Evolutionary conservation across 2,113 vertebrate species (phyloP), one percentile per base, ranked within the genome.

Genomic region (Dermatemys mawii): DNA sequence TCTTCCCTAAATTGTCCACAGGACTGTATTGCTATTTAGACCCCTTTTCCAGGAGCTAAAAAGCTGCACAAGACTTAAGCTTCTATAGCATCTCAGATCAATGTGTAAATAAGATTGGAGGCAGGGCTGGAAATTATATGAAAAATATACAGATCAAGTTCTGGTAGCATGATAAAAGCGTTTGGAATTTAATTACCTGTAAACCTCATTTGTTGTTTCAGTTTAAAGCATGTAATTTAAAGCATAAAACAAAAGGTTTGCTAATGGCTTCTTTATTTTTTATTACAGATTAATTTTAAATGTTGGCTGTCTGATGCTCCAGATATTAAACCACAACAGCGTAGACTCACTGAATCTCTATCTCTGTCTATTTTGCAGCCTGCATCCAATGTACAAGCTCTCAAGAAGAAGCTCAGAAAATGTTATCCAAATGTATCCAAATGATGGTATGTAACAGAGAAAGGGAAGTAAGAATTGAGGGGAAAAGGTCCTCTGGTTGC

Each of bases 161-260:
- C 3, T 80, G 44, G 17, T 84, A 67, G 8, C 84, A 73, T 41
- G 10, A 83, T 75, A 92, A 51, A 95, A 22, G 12, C 9, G 75
- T 90, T 94, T 95, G 41, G 63, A 54, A 89, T 96, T 92, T 84
- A 96, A 94, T 94, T 94, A 84, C 55, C n/a, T 93, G 46, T 79
- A 87, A 94, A 54, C 57, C 1, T 86, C 14, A 80, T 86, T 89
- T 89, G 49, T 83, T 81, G 12, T 44, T 92, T 90, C 35, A 81
- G 17, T 67, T 89, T 93, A 93, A 89, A 85, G 19, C 4, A 2
- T 48, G 27, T 78, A 53, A 92, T 90, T 85, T 57, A 85, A 93
- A 88, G 9, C 83, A 93, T 55, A 83, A 95, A 95, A 4, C 48
- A 90, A 95, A 94, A 91, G 2, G 32, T 84, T 92, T 70, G 35